Evolutionary conservation across 2,888 invertebrate species (phyloP), one percentile per base, ranked within the genome.

Genomic region (Lepidochrysops patricia): DNA sequence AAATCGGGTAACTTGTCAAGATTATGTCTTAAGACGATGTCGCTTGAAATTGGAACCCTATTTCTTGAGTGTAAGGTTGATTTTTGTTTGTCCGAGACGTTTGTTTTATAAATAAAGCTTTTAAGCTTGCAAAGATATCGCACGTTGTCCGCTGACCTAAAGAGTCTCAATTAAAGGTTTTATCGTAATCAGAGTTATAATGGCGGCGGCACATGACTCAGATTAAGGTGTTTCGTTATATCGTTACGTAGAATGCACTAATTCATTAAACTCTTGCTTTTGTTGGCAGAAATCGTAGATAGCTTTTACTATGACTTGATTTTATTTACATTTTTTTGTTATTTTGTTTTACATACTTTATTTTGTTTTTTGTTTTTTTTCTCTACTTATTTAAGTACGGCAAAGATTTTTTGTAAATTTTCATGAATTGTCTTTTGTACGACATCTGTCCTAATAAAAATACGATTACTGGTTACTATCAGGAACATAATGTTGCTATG

Each of bases 131-230:
- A 62, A 64, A 63, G 64, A 68, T 74, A 75, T 73, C 74, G 68
- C 67, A 68, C 67, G 69, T 68, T 68, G 66, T 66, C 65, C 61
- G 65, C 58, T 70, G 68, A 72, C 68, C 74, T 72, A 73, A 73
- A 72, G 71, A 72, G 72, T 67, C 73, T 76, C 74, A 76, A 77
- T 77, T 76, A 76, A 65, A 69, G 66, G 68, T 70, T 69, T 74
- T 74, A 75, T 75, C 74, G 69, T 72, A 72, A 75, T 75, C 73
- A 69, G 66, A 70, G 67, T 67, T 68, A 68, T 70, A 68, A 64
- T 68, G 64, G 65, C 68, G 64, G 62, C 62, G 67, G 64, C 66
- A 64, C 23, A 60, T 7, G 58, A 54, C 60, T 64, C 60, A 66
- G 68, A 74, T 70, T 70, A 68, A 67, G 66, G 70, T 69, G 70